Base-by-base conservation (phyloP, 2,888 invertebrate genomes). In the Eupithecia subfuscata region DNA sequence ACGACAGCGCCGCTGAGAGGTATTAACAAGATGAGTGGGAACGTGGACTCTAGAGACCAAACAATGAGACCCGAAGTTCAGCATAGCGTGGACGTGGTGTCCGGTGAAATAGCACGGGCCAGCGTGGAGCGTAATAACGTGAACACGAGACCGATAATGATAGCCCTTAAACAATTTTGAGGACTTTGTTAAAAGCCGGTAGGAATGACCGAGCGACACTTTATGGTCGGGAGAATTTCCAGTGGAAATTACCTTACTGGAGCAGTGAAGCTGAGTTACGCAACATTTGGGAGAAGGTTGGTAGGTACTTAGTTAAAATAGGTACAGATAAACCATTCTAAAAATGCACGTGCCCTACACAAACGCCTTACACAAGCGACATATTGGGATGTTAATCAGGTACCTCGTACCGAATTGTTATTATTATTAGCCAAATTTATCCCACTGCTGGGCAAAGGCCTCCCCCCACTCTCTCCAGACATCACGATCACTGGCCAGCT, bases 1-100 rank as follows among this genome's bases (percentile, higher is more conserved):
- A 77, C 79, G 79, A 82, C 82, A 83, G 82, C 81, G 79, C 82
- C 80, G 70, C 78, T 65, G 78, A 80, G 79, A 68, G 75, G 74
- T 80, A 79, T 79, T 79, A 78, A 70, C 76, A 74, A 78, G 75
- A 76, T 76, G 81, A 79, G 75, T 75, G 75, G 75, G 75, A 75
- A 79, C 73, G 69, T 70, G 68, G 70, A 63, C 78, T 73, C 75
- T n/a, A 12, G 79, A 75, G 78, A 75, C 72, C 16, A 16, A 71
- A 71, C 71, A 73, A 73, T 52, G 69, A 56, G 60, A 73, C 67
- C 67, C 69, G 71, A 69, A 22, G 71, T 64, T 64, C 71, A 34
- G n/a, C 60, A 75, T 73, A 74, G 68, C 22, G 65, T 74, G 73
- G 71, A 65, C 71, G 72, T 18, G 52, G 52, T 69, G 77, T 70